These are phyloP conservation scores for Synanthedon formicaeformis DNA, from an alignment of 2,888 invertebrate species.

Conservation along the genomic window DNA sequence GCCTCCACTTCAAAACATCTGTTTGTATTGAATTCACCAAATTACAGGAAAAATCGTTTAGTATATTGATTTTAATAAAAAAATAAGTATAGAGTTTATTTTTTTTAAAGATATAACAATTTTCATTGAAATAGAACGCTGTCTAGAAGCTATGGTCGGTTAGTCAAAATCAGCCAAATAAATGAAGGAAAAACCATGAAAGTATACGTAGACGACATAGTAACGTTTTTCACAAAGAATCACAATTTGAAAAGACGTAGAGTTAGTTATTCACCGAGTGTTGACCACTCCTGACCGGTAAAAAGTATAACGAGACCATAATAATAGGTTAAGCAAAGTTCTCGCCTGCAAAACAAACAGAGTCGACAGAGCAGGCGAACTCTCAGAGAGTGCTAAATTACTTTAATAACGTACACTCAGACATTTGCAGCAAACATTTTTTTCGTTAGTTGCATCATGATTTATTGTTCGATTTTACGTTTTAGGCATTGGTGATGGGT, in stretches of 20 bases:
- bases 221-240: background rate
- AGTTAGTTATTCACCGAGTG: constrained; percentile 18
- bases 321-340: constrained; percentile 65
- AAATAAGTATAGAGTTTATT: no score
- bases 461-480: background rate
- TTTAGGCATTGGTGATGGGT: background rate
- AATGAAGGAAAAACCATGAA: no score
- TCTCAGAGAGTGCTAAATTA: constrained; percentile 52
- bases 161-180: no score
- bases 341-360: constrained; percentile 70
- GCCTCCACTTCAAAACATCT: no score
- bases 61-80: no score
- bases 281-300: constrained; percentile 39
- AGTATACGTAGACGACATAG: background rate
- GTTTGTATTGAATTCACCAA: no score
- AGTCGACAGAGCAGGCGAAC: constrained; percentile 42
- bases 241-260: background rate
- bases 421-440: constrained; percentile 1
- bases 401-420: constrained; percentile 38
- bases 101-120: no score
- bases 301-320: constrained; percentile 61
- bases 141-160: no score
- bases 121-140: no score
- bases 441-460: background rate
- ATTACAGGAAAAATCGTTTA: no score